Base-by-base conservation (phyloP, 2,888 invertebrate species). In the Mystacides longicornis region DNA sequence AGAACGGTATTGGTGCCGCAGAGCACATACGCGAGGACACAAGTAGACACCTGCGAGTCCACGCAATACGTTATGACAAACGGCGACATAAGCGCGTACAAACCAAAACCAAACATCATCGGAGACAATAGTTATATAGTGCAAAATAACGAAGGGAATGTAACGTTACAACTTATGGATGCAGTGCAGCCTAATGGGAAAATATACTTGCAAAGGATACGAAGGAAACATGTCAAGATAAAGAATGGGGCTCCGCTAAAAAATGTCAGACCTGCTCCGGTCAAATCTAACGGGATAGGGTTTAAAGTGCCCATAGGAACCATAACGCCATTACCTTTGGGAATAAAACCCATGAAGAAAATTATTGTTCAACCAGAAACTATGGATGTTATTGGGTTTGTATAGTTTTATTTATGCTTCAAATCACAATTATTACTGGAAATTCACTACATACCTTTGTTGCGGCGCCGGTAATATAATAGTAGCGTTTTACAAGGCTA, bases 241-340 rank as follows among this genome's bases (percentile, higher is more conserved):
- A 52, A 49, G 23, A 56, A 56, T 49, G 56, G 49, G n/a, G 45
- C 47, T 23, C 45, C 48, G 22, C 31, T 42, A 18, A 52, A 57
- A 23, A 37, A 52, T 11, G 50, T 51, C 22, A 49, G 27, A 37
- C 49, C 23, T 22, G 18, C 14, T 4, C 18, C 18, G 31, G 22
- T 23, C 16, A 37, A 37, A 9, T 21, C 27, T 31, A 54, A 54
- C 23, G 48, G 47, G 19, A 50, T 54, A 16, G 33, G 49, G n/a
- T 18, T 57, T 5, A 54, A 48, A 14, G 37, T 31, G 7, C 54
- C 52, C 5, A 43, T 55, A 14, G 37, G 23, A 9, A 50, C 52
- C 4, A 31, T 55, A n/a, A 55, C 52, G 2, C 58, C 55, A n/a
- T 42, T 55, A 20, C 53, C 55, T 7, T 20, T 58, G 27, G 52